Conservation (phyloP, 2,797 vertebrate species). For the Tinamus major region DNA sequence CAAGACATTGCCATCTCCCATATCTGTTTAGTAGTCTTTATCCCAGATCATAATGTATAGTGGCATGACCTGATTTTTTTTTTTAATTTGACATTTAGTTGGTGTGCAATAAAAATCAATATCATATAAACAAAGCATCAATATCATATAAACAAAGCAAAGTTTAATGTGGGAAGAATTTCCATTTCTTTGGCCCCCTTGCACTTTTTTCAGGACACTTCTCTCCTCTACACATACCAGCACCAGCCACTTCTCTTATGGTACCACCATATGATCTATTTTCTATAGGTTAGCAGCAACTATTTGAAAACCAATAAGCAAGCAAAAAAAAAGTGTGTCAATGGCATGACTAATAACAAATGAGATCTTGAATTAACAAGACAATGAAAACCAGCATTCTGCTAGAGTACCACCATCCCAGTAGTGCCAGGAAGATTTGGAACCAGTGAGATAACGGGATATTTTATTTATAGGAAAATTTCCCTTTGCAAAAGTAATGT, state of each 20-base stretch:
- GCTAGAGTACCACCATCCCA: neutral
- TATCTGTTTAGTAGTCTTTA: neutral
- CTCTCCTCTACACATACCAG: neutral
- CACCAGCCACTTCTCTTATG: neutral
- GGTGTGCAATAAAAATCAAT: neutral
- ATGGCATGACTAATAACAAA: neutral
- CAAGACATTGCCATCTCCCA: neutral
- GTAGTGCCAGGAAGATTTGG: neutral
- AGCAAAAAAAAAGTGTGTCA: neutral
- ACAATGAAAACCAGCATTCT: neutral
- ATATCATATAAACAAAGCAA: neutral
- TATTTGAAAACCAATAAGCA: neutral
- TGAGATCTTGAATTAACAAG: neutral
- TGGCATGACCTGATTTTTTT: neutral
- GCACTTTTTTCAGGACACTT: neutral
- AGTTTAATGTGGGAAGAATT: neutral
- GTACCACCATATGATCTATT: neutral
- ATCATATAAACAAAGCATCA: neutral
- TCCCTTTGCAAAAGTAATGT: neutral
- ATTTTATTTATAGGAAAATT: neutral
- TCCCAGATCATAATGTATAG: neutral
- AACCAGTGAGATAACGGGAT: neutral
- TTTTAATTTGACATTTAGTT: neutral
- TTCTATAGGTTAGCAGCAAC: neutral
- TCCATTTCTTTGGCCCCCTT: neutral